Evolutionary conservation across 2,888 invertebrate genomes (phyloP).

Genomic region (Syrista parreyssii): DNA sequence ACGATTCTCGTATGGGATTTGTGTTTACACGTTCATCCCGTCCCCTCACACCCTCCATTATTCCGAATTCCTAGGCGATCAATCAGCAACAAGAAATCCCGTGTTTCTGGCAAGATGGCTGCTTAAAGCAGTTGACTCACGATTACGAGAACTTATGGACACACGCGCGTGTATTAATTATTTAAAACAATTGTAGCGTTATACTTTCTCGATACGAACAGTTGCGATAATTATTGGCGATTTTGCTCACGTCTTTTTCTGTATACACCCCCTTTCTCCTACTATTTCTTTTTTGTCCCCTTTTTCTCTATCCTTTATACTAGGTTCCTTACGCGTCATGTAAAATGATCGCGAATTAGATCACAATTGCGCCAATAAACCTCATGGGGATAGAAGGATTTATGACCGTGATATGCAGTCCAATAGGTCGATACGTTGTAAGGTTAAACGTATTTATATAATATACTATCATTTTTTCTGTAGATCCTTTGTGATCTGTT

Average conservation of each 20-base stretch:
- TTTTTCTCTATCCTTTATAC: background rate
- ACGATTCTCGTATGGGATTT: background rate
- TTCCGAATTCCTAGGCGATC: background rate
- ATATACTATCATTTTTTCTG: background rate
- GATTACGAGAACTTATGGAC: background rate
- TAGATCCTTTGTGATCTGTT: background rate
- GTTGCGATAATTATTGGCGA: background rate
- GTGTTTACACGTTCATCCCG: background rate
- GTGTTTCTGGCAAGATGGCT: background rate
- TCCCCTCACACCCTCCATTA: background rate
- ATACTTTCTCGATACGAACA: background rate
- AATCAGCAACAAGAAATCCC: background rate
- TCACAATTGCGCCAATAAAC: background rate
- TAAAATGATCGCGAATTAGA: background rate
- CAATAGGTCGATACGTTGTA: background rate
- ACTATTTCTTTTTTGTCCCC: background rate
- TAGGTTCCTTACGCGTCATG: background rate
- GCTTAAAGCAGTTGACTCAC: background rate
- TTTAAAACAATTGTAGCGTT: background rate
- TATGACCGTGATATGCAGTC: background rate
- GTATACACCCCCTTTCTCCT: background rate
- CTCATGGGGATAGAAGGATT: background rate
- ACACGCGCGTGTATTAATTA: background rate
- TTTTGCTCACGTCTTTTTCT: background rate
- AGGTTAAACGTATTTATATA: background rate